These are phyloP conservation scores for Nesogale talazaci DNA, from an alignment of 2,113 vertebrate species.

Conservation along the genomic window DNA sequence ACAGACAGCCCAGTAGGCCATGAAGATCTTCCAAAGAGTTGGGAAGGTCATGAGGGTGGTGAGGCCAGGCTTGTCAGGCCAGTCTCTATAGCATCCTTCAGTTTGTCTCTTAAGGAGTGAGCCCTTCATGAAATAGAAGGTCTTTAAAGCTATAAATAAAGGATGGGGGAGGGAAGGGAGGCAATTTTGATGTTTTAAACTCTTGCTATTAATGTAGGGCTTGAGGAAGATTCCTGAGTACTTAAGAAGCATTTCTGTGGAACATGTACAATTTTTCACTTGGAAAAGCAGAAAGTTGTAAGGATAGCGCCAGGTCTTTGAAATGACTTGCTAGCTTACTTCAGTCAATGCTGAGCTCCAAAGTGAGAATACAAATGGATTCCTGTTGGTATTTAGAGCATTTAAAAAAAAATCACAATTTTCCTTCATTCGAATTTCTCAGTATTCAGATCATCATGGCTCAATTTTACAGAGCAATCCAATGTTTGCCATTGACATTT, in stretches of 20 bases:
- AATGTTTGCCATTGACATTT: constrained; percentile 38
- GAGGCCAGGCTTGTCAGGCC: neutral
- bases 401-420: neutral
- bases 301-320: constrained; percentile 17
- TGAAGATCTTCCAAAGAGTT: neutral
- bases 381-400: neutral
- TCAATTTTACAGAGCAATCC: neutral
- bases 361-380: neutral
- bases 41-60: neutral
- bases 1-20: neutral
- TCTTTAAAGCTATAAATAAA: neutral
- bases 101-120: neutral
- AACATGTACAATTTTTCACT: constrained; percentile 39
- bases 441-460: constrained; percentile 6
- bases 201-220: neutral
- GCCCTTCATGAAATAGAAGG: neutral
- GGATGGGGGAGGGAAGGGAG: neutral
- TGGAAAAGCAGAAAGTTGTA: constrained; percentile 44
- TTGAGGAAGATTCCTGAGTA: neutral
- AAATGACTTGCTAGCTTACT: constrained; percentile 57
- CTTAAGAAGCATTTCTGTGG: constrained; percentile 11
- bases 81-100: neutral
- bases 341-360: constrained; percentile 15
- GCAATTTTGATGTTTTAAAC: neutral
- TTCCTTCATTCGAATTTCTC: constrained; percentile 25